These are phyloP conservation scores for Acholoe squamosa DNA, from an alignment of 2,888 invertebrate genomes.

Conservation along the genomic window DNA sequence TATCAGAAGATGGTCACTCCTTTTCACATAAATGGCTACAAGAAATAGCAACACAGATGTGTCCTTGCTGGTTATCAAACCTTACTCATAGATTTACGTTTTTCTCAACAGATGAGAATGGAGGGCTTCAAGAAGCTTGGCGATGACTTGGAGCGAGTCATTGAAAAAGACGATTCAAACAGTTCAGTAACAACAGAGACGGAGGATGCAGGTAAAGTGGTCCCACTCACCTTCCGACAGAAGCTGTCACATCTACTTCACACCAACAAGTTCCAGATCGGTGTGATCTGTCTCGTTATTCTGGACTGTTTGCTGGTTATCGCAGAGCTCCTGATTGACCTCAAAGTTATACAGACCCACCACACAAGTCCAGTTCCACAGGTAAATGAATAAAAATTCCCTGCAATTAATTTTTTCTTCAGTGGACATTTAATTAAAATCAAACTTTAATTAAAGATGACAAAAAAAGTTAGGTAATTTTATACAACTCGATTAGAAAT, in stretches of 20 bases:
- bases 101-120: conserved; percentile 77
- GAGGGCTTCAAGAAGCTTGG: conserved; percentile 81
- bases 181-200: conserved; percentile 80
- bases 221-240: conserved; percentile 74
- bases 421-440: too few relatives aligned
- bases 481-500: too few relatives aligned
- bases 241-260: conserved; percentile 74
- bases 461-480: too few relatives aligned
- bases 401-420: too few relatives aligned
- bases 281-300: conserved; percentile 82
- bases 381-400: neutral
- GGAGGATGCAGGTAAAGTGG: conserved; percentile 75
- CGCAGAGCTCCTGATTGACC: conserved; percentile 82
- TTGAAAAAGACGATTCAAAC: conserved; percentile 81
- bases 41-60: too few relatives aligned
- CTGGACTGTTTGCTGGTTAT: conserved; percentile 83
- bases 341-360: conserved; percentile 78
- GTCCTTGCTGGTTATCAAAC: too few relatives aligned
- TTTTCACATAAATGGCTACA: too few relatives aligned
- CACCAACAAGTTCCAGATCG: conserved; percentile 81
- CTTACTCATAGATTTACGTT: neutral
- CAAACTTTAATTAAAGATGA: too few relatives aligned
- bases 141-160: conserved; percentile 81
- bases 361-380: conserved; percentile 67
- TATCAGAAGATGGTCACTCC: too few relatives aligned